Evolutionary conservation across 2,113 vertebrate species (phyloP).

Genomic region (Melanerpes formicivorus): DNA sequence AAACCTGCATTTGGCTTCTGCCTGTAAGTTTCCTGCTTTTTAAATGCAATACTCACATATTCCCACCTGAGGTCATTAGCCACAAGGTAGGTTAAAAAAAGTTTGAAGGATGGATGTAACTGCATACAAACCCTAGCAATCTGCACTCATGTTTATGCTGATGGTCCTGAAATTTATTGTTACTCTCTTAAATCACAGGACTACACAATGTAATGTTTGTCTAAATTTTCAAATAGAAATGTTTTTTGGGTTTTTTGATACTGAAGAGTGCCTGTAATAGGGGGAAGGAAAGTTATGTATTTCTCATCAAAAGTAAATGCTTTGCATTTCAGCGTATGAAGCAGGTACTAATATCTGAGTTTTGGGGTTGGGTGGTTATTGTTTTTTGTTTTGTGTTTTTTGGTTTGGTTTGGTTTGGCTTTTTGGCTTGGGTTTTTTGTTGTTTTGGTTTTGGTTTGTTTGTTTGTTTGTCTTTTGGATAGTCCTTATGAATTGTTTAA

Average conservation of each 20-base stretch:
- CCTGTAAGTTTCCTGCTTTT: slow-evolving; percentile 35
- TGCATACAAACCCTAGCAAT: slow-evolving; percentile 55
- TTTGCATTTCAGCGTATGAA: not conserved
- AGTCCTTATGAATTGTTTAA: not conserved
- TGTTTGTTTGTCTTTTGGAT: not conserved
- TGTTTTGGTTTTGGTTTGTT: not conserved
- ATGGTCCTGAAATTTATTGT: slow-evolving; percentile 76
- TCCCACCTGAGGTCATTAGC: slow-evolving; percentile 82
- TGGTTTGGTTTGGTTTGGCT: not conserved
- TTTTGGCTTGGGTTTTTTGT: not conserved
- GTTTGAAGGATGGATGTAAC: slow-evolving; percentile 64
- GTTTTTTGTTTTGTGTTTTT: no score
- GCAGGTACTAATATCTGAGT: not conserved
- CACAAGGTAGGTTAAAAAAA: slow-evolving; percentile 75
- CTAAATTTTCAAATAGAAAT: slow-evolving; percentile 30
- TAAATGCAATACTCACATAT: slow-evolving; percentile 58
- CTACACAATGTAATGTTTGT: slow-evolving; percentile 57
- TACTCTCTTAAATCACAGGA: slow-evolving; percentile 58
- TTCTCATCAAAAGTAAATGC: not conserved
- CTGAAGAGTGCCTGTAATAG: not conserved
- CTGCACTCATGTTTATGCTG: slow-evolving; percentile 71
- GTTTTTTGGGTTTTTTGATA: not conserved
- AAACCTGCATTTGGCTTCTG: slow-evolving; percentile 44
- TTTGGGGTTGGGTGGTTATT: not conserved
- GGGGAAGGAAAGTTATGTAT: not conserved